phyloP scores from a whole-genome alignment of 92 coral and sea anemone genomes.

The Scolanthus callimorphus region DNA sequence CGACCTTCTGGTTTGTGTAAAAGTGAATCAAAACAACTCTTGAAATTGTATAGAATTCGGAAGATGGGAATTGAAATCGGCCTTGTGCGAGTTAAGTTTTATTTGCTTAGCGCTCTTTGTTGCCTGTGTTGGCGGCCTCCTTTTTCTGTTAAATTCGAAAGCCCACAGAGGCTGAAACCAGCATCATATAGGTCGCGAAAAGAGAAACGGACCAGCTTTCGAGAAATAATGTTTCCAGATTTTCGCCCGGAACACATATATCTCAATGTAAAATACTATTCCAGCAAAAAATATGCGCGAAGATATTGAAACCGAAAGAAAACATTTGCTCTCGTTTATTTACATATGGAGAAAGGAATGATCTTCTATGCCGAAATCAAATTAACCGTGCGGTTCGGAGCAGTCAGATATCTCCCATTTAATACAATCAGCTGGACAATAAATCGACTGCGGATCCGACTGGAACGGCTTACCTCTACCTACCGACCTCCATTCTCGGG shows the following conservation, averaged over 20 bases:
- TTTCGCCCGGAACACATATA: too few relatives aligned
- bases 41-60: neutral
- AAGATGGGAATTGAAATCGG: neutral
- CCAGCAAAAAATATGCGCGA: too few relatives aligned
- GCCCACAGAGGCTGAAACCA: neutral
- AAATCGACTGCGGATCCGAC: too few relatives aligned
- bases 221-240: too few relatives aligned
- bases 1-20: neutral
- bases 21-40: too few relatives aligned
- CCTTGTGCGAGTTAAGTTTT: neutral
- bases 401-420: neutral
- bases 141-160: constrained; percentile 2
- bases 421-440: too few relatives aligned
- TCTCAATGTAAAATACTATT: too few relatives aligned
- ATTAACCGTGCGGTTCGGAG: constrained; percentile 1
- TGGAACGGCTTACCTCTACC: constrained; percentile 26
- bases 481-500: constrained; percentile 1
- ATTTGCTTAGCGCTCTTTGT: constrained; percentile 33
- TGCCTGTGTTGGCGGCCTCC: constrained; percentile 25
- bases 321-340: neutral
- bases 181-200: neutral
- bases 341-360: neutral
- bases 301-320: neutral
- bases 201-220: too few relatives aligned
- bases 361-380: constrained; percentile 19